Base-by-base conservation (phyloP, 2,113 vertebrate species). In the Neogale vison region DNA sequence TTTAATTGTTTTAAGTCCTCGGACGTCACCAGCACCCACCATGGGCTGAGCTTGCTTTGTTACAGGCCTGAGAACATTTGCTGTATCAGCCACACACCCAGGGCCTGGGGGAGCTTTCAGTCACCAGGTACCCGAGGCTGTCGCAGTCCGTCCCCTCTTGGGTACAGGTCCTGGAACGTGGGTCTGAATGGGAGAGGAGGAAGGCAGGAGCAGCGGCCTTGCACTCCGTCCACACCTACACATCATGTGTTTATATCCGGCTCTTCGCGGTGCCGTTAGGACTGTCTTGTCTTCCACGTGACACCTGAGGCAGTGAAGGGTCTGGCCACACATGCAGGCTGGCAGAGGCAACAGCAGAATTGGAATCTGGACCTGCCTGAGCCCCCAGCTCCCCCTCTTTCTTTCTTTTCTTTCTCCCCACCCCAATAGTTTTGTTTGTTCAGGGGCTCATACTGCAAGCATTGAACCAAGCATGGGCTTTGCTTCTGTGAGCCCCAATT, bases 11-110 rank as follows among this genome's bases (percentile, higher is more conserved):
- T 59, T 45, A 94, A 95, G 90, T 69, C 87, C 59, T 81, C 0
- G 1, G 10, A 92, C 45, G 83, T 97, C 97, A 96, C 39, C 4
- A 7, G 88, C 29, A 69, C 84, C 90, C 97, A 77, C 90, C 26
- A 8, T 0, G 8, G 71, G 84, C 83, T 95, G 65, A 76, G 74
- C 50, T 52, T n/a, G 71, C 85, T 94, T 52, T 86, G 85, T 88
- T 36, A 20, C 4, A 42, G 4, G 34, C 34, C 36, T 14, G 31
- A 6, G 83, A 88, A 50, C 55, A 6, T 85, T 85, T 23, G 63
- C 42, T 21, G 14, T 36, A 34, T n/a, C 36, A 17, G 90, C 74
- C 23, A 1, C 20, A 14, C 4, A 0, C n/a, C 2, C n/a, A 1
- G 81, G 45, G 13, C 8, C 36, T 4, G 6, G 85, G 81, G 76